Evolutionary conservation across 2,113 vertebrate species (phyloP).

Genomic region (Dromaius novaehollandiae): DNA sequence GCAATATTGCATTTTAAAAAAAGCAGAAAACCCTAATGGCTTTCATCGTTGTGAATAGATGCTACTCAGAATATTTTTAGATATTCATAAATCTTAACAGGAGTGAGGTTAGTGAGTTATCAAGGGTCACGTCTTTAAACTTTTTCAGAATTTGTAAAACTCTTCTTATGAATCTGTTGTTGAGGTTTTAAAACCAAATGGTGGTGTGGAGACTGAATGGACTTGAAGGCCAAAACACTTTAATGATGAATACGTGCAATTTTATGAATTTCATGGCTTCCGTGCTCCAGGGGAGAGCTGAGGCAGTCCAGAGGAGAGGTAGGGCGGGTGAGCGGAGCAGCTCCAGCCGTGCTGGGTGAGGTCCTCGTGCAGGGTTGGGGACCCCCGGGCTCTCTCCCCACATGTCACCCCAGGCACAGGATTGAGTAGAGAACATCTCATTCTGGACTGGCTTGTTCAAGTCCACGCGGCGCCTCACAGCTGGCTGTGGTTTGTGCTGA

Average conservation of each 20-base stretch:
- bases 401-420: not conserved
- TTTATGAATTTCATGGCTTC: not conserved
- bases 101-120: not conserved
- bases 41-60: not conserved
- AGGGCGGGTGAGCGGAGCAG: not conserved
- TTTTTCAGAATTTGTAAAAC: not conserved
- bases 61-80: not conserved
- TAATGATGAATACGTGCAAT: not conserved
- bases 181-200: not conserved
- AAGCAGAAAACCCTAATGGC: accelerated
- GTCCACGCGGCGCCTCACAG: not conserved
- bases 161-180: not conserved
- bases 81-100: not conserved
- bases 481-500: not conserved
- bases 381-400: not conserved
- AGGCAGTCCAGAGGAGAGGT: not conserved
- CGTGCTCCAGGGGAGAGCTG: accelerated
- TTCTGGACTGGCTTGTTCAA: not conserved
- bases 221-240: not conserved
- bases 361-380: accelerated
- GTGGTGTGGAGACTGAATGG: not conserved
- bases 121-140: not conserved
- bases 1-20: not conserved
- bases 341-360: accelerated
- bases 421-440: not conserved